A percentile compares a stretch with the other conserved stretches of the same genome.
Conservation (phyloP, 2,888 invertebrate species). For the Meteorus colon region DNA sequence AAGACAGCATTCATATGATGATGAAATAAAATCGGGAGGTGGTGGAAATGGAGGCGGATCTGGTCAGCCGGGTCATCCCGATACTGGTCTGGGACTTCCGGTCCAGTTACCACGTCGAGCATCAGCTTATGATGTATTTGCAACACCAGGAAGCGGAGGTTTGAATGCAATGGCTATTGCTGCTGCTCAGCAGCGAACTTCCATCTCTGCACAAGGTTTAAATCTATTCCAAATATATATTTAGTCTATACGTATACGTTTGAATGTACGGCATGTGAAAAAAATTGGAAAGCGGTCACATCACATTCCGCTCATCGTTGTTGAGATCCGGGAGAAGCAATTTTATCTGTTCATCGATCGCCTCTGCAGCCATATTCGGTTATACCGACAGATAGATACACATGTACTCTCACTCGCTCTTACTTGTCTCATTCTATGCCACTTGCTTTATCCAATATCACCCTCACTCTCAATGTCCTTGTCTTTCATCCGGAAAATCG, state of each 20-base stretch:
- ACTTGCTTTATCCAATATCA: constrained; percentile 17
- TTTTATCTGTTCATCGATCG: constrained; percentile 38
- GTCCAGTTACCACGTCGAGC: constrained; percentile 85
- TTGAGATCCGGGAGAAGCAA: constrained; percentile 25
- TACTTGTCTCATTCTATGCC: neutral
- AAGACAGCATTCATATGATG: constrained; percentile 89
- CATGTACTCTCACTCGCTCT: constrained; percentile 1
- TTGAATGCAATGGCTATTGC: constrained; percentile 71
- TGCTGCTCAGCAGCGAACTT: constrained; percentile 65
- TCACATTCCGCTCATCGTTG: constrained; percentile 1
- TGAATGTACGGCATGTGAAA: neutral
- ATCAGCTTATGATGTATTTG: constrained; percentile 90
- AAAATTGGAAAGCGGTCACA: constrained; percentile 2
- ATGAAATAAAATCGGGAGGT: constrained; percentile 78
- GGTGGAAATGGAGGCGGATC: constrained; percentile 45
- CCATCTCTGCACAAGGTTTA: constrained; percentile 67
- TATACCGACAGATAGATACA: neutral
- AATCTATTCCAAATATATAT: neutral
- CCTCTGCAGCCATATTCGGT: neutral
- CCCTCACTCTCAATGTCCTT: constrained; percentile 2
- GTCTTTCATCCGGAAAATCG: neutral
- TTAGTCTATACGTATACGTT: neutral
- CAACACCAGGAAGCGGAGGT: constrained; percentile 75
- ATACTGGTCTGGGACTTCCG: constrained; percentile 80
- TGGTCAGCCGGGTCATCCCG: constrained; percentile 62